These are phyloP conservation scores for Busseola fusca DNA, from an alignment of 2,888 invertebrate genomes.

Conservation along the genomic window DNA sequence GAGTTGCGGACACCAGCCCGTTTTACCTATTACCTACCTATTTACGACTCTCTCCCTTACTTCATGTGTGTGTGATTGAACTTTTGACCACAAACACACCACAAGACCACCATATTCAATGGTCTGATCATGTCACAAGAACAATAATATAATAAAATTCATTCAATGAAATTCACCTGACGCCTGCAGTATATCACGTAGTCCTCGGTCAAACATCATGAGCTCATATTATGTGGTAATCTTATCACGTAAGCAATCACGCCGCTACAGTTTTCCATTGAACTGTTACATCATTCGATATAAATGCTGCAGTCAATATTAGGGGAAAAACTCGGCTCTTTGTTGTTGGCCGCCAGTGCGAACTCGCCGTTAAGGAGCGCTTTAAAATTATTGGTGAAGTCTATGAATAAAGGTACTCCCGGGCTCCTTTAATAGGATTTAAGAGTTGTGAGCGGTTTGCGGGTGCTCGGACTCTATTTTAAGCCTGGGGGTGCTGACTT, in stretches of 20 bases:
- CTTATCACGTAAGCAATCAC: slow-evolving; percentile 65
- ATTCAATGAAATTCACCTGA: slow-evolving; percentile 38
- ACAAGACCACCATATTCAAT: not conserved
- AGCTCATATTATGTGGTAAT: slow-evolving; percentile 55
- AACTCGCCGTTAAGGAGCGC: slow-evolving; percentile 53
- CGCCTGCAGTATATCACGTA: slow-evolving; percentile 56
- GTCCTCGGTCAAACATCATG: slow-evolving; percentile 45
- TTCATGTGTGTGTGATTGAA: not conserved
- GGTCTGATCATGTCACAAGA: slow-evolving; percentile 14
- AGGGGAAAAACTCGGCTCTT: slow-evolving; percentile 61
- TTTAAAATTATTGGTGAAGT: slow-evolving; percentile 63
- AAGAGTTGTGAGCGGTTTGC: slow-evolving; percentile 78
- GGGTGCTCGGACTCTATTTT: slow-evolving; percentile 75
- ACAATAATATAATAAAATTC: slow-evolving; percentile 47
- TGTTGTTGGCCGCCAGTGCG: slow-evolving; percentile 46
- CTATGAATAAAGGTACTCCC: slow-evolving; percentile 72
- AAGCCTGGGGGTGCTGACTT: slow-evolving; percentile 76
- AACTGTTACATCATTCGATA: slow-evolving; percentile 65
- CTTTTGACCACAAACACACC: not conserved
- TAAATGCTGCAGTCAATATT: slow-evolving; percentile 55
- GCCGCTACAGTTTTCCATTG: slow-evolving; percentile 58
- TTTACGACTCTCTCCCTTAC: not conserved
- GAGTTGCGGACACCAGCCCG: too few relatives aligned
- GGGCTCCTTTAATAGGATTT: slow-evolving; percentile 79
- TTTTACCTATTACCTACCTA: too few relatives aligned